Evolutionary conservation across 2,888 invertebrate species (phyloP), one percentile per base, ranked within the genome.

Genomic region (Adelphocoris suturalis): DNA sequence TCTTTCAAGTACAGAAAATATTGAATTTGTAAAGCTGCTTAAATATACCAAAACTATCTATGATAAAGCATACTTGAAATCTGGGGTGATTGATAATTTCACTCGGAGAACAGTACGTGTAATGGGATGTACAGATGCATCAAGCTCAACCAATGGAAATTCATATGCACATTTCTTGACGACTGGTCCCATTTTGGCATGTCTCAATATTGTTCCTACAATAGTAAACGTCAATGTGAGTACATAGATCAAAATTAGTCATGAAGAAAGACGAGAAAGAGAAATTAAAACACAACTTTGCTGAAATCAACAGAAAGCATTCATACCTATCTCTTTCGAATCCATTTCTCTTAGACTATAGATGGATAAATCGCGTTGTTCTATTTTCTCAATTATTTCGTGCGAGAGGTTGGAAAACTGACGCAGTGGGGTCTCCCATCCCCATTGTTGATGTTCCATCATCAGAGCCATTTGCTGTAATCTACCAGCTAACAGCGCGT

Each of bases 381-480:
- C 95, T 7, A 99, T 95, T 93, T 98, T 98, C 37, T 96, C 95
- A 90, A 98, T 94, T 0, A 97, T 95, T 91, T 97, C 97, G 0
- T 94, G 94, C n/a, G 96, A 95, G 88, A 98, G 94, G 88, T 95
- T 95, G 91, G 95, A 95, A 93, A 97, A 98, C 94, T 99, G 99
- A 14, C 97, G 94, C 93, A 99, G 94, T 0, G 98, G 97, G 90
- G 96, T 96, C 93, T 97, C 96, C 93, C 96, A 96, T 92, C 96
- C 96, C 99, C 99, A 99, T 92, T 97, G 95, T 92, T 97, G 97
- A 4, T 96, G 95, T 93, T 99, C 99, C 91, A 99, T 95, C 96
- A 98, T 98, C 94, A 99, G 98, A 52, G 98, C 96, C 93, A 99
- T 95, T 92, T 95, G 95, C 0, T 99, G 95, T 91, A 99, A 96